Evolutionary conservation across 2,113 vertebrate species (phyloP).

Genomic region (Petaurus breviceps): DNA sequence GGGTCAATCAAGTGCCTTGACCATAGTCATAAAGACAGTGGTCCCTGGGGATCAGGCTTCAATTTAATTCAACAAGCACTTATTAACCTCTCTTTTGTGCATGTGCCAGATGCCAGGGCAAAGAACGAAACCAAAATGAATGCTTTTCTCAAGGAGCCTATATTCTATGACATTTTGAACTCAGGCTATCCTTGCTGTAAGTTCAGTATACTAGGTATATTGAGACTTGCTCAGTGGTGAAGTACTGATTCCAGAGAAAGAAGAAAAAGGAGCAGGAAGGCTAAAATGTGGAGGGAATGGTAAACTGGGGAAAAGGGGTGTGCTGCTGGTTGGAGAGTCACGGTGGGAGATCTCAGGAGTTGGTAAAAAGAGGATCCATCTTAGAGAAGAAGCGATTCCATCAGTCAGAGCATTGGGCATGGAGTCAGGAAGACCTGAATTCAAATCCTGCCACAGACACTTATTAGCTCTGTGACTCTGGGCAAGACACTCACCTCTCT

Average conservation of each 20-base stretch:
- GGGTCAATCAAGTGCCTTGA: background rate
- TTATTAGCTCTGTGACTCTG: background rate
- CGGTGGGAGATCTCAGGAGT: background rate
- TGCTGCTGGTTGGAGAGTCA: background rate
- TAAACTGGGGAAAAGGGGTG: background rate
- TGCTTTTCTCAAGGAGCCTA: background rate
- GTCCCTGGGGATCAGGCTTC: background rate
- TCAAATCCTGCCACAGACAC: background rate
- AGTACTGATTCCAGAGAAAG: background rate
- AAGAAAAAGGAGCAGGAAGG: background rate
- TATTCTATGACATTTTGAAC: background rate
- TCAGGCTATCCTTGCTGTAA: background rate
- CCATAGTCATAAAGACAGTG: background rate
- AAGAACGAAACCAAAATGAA: background rate
- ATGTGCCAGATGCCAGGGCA: background rate
- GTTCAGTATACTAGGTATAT: background rate
- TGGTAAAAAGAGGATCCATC: background rate
- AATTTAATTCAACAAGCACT: background rate
- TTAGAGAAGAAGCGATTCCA: background rate
- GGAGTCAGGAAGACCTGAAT: background rate
- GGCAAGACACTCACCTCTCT: background rate
- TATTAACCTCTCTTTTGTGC: background rate
- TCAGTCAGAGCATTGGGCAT: background rate
- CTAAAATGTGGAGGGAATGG: background rate
- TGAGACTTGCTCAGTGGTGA: no score